Percentiles rank a stretch among this genome's conserved stretches.
These are phyloP conservation scores for Leptinotarsa haldemani DNA, from an alignment of 2,888 invertebrate genomes.

Conservation along the genomic window DNA sequence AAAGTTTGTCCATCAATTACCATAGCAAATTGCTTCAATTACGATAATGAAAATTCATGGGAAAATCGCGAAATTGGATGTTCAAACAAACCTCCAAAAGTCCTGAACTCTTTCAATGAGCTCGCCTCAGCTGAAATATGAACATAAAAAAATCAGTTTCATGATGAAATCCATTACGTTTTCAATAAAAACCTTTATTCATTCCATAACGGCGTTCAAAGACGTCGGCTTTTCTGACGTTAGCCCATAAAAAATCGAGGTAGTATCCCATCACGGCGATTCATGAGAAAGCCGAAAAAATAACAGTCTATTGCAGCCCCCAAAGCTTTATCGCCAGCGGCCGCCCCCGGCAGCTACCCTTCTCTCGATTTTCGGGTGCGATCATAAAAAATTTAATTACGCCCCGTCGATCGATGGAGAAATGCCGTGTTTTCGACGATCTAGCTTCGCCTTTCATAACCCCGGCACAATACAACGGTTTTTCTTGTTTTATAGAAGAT, in stretches of 20 bases:
- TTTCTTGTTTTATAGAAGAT: background rate
- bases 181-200: slow-evolving; percentile 13
- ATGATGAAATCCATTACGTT: background rate
- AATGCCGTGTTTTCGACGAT: background rate
- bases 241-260: slow-evolving; percentile 7
- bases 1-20: too few species aligned
- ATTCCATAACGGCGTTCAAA: background rate
- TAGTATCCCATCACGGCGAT: slow-evolving; percentile 3
- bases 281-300: slow-evolving; percentile 11
- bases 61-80: too few species aligned
- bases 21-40: too few species aligned
- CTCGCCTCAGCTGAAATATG: background rate
- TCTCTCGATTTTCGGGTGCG: background rate
- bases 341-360: background rate
- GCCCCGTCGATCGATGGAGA: slow-evolving; percentile 2
- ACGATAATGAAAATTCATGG: too few species aligned
- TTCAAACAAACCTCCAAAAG: too few species aligned
- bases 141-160: slow-evolving; percentile 1
- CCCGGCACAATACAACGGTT: background rate
- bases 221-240: slow-evolving; percentile 2
- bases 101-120: background rate
- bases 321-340: background rate
- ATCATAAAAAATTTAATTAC: slow-evolving; percentile 14
- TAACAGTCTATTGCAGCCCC: slow-evolving; percentile 6
- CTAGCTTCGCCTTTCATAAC: background rate